Conservation (phyloP, 2,797 vertebrate species). For the Balearica regulorum region DNA sequence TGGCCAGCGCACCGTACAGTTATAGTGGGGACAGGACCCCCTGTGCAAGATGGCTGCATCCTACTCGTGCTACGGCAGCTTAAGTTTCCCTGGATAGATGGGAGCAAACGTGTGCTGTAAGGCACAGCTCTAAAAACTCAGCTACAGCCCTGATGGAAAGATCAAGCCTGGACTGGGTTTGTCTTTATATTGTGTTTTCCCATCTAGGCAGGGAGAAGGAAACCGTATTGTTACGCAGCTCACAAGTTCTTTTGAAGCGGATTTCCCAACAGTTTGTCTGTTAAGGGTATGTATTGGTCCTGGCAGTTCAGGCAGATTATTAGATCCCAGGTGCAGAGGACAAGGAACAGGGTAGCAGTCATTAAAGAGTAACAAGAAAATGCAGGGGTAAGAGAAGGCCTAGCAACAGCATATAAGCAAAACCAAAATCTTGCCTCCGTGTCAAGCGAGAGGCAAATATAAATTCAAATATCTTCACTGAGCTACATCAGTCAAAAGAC, state of each 20-base stretch:
- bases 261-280: neutral
- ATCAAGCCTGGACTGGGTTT: neutral
- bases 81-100: neutral
- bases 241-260: neutral
- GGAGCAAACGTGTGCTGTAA: neutral
- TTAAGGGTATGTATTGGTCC: neutral
- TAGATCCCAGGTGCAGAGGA: neutral
- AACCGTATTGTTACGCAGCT: neutral
- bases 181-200: neutral
- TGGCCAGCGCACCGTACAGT: neutral
- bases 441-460: neutral
- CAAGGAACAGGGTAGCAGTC: neutral
- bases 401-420: neutral
- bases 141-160: neutral
- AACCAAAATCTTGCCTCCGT: neutral
- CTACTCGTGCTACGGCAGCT: neutral
- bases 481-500: neutral
- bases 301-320: neutral
- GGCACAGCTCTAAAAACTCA: neutral
- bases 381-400: neutral
- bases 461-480: neutral
- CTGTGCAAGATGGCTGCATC: accelerated
- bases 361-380: neutral
- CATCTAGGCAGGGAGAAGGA: neutral
- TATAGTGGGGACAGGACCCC: neutral